Conservation (phyloP, 92 coral and sea anemone species). For the Palythoa heliodiscus region DNA sequence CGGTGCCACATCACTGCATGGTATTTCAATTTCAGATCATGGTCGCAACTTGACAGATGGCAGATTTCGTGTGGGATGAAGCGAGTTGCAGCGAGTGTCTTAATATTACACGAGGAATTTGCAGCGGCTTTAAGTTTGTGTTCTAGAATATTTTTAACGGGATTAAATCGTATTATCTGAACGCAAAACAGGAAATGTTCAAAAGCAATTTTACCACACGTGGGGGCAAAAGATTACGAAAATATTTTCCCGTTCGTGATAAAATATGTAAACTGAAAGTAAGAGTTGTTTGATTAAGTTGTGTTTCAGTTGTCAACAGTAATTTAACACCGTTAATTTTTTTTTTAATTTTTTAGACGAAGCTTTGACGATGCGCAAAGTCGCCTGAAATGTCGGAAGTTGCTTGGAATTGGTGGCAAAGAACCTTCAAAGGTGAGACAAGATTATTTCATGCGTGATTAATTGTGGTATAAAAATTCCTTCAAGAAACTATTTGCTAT, state of each 20-base stretch:
- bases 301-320: constrained; percentile 1
- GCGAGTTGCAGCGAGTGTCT: neutral
- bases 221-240: neutral
- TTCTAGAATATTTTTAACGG: too few relatives aligned
- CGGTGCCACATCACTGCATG: neutral
- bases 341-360: constrained; percentile 58
- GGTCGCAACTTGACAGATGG: neutral
- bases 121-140: too few relatives aligned
- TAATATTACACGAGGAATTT: neutral
- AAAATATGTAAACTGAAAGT: neutral
- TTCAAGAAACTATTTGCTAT: neutral
- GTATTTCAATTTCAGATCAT: neutral
- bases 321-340: neutral
- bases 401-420: constrained; percentile 95
- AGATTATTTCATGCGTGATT: neutral
- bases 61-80: neutral
- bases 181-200: neutral
- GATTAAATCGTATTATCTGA: neutral
- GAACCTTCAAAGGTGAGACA: constrained; percentile 88
- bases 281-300: neutral
- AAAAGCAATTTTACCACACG: neutral
- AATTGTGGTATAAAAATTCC: neutral
- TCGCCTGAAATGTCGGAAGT: constrained; percentile 94
- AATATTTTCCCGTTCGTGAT: constrained; percentile 3
- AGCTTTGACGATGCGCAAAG: constrained; percentile 99